These are phyloP conservation scores for Holothuria leucospilota DNA, from an alignment of 53 echinoderm and acorn worm species.

Conservation along the genomic window DNA sequence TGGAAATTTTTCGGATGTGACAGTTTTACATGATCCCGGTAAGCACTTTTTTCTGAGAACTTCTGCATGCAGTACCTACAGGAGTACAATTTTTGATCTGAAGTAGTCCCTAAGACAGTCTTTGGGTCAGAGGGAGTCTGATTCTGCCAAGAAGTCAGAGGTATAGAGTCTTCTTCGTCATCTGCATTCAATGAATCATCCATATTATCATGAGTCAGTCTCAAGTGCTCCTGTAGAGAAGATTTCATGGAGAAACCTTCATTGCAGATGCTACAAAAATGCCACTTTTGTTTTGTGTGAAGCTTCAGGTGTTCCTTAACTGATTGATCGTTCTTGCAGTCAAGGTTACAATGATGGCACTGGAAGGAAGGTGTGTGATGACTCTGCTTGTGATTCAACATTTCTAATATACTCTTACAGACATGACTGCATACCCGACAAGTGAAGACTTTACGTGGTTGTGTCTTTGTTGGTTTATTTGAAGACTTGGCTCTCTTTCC, in stretches of 20 bases:
- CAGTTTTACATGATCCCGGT: slow-evolving; percentile 28
- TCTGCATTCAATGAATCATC: background rate
- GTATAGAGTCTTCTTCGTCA: too few relatives aligned
- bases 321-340: slow-evolving; percentile 4
- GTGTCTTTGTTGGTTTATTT: background rate
- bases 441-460: slow-evolving; percentile 20
- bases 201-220: background rate
- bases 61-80: slow-evolving; percentile 38
- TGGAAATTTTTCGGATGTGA: slow-evolving; percentile 20
- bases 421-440: slow-evolving; percentile 21
- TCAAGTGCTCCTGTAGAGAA: background rate
- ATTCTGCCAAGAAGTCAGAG: too few relatives aligned
- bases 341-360: slow-evolving; percentile 35
- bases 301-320: slow-evolving; percentile 34
- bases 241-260: slow-evolving; percentile 28
- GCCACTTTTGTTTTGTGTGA: slow-evolving; percentile 40
- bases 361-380: slow-evolving; percentile 29
- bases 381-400: slow-evolving; percentile 33
- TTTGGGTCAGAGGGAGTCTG: too few relatives aligned
- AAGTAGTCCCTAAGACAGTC: background rate
- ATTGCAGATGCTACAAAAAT: slow-evolving; percentile 34
- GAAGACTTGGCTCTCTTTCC: background rate
- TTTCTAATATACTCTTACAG: slow-evolving; percentile 28
- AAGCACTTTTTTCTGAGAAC: background rate
- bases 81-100: background rate